Conservation (phyloP, 2,888 invertebrate species). For the Zaprionus lineosus region DNA sequence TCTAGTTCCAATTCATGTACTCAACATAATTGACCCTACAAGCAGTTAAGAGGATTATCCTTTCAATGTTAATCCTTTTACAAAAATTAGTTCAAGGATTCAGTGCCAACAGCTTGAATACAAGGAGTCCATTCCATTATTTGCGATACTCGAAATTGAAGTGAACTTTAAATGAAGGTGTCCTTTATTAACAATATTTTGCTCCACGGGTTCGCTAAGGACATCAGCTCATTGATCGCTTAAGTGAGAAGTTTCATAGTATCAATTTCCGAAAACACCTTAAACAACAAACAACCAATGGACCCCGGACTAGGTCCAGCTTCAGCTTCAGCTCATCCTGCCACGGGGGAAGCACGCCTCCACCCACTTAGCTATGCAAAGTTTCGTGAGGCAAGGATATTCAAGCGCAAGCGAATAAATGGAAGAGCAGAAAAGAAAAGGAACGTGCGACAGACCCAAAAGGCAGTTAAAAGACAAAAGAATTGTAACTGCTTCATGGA, state of each 20-base stretch:
- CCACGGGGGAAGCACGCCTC: neutral
- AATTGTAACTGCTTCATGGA: slow-evolving; percentile 55
- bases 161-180: no score
- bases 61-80: no score
- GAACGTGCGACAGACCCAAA: slow-evolving; percentile 59
- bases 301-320: neutral
- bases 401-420: slow-evolving; percentile 10
- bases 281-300: slow-evolving; percentile 7
- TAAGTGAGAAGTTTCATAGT: slow-evolving; percentile 15
- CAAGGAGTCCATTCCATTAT: no score
- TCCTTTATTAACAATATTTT: no score
- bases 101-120: no score
- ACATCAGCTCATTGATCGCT: slow-evolving; percentile 29
- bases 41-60: no score
- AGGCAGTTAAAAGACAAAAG: slow-evolving; percentile 72
- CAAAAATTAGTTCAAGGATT: no score
- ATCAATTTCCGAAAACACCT: slow-evolving; percentile 28
- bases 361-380: slow-evolving; percentile 29
- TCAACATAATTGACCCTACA: no score
- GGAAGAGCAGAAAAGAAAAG: slow-evolving; percentile 14
- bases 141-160: no score
- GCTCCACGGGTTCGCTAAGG: no score
- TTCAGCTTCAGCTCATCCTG: no score
- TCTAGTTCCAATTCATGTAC: neutral
- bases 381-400: slow-evolving; percentile 62